Base-by-base conservation (phyloP, 2,113 vertebrate species). In the Brachyhypopomus occidentalis region DNA sequence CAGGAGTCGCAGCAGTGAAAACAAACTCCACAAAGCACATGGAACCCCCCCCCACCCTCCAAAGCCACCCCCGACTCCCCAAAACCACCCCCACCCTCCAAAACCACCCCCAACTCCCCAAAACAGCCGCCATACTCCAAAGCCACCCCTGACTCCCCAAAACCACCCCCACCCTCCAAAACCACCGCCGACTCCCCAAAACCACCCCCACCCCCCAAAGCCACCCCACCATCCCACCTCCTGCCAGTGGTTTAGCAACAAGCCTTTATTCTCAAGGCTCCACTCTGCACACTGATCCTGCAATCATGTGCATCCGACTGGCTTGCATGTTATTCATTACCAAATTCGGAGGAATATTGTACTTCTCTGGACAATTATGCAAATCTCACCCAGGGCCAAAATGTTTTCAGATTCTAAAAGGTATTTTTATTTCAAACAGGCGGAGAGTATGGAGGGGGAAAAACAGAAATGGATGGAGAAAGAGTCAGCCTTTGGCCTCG, bases 381-480 rank as follows among this genome's bases (percentile, higher is more conserved):
- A 86, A 89, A 88, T 88, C 75, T 20, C 76, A 79, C 75, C 86
- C 81, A 77, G 63, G 75, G 82, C 67, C 72, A 80, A 88, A 88
- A 88, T 38, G 75, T 72, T 84, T 82, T 80, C 56, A 71, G 77
- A 72, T 83, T 87, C 79, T 71, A 84, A 82, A 82, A 85, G 79
- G 58, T 48, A 41, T 63, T 83, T 72, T 81, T 36, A 22, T 64
- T 63, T 58, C 22, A 45, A 41, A 23, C 27, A 25, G 34, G 58
- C 55, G 9, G 6, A 52, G 56, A 67, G 62, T n/a, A 62, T 1
- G 9, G 25, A 75, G 59, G 9, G 20, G 27, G 73, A 75, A 67
- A 60, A n/a, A 70, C 66, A 74, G 74, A 84, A 71, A 56, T 77
- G 72, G 74, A 79, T 66, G 55, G 76, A 81, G 63, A 77, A 85